phyloP scores from a whole-genome alignment of 1,140 invertebrate species.

The Steinernema khuongi region DNA sequence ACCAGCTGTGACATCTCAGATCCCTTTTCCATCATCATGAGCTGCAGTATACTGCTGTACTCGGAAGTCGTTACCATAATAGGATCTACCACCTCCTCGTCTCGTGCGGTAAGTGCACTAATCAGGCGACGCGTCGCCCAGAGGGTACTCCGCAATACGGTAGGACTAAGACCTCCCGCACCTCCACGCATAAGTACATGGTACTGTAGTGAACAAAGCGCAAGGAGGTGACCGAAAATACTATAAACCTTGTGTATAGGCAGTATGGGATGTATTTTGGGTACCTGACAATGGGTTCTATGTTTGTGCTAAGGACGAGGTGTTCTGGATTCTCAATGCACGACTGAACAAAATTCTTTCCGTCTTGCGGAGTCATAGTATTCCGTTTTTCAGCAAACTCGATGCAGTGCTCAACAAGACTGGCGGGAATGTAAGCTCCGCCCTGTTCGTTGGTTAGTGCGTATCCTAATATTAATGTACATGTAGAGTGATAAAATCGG shows the following conservation, averaged over 20 bases:
- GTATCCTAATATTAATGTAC: neutral
- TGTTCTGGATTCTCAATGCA: constrained; percentile 26
- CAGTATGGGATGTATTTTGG: neutral
- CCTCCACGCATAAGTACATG: constrained; percentile 16
- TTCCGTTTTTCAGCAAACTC: neutral
- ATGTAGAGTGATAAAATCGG: neutral
- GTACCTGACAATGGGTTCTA: neutral
- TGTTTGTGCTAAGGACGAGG: neutral
- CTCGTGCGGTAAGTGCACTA: constrained; percentile 13
- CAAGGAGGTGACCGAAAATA: constrained; percentile 29
- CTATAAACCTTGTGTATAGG: too few relatives aligned
- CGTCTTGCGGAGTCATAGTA: neutral
- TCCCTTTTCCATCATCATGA: neutral
- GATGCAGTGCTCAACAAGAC: constrained; percentile 20
- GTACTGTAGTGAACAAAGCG: constrained; percentile 23
- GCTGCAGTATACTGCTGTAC: neutral
- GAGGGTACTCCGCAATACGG: neutral
- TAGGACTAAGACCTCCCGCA: neutral
- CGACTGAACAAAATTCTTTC: constrained; percentile 15
- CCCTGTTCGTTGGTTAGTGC: constrained; percentile 19
- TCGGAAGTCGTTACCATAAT: neutral
- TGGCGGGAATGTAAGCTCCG: neutral
- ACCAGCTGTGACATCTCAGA: constrained; percentile 1
- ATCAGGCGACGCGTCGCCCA: constrained; percentile 18
- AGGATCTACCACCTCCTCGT: constrained; percentile 20